These are phyloP conservation scores for Drosophila nr. fundita DNA, from an alignment of 2,888 invertebrate species.

Conservation along the genomic window DNA sequence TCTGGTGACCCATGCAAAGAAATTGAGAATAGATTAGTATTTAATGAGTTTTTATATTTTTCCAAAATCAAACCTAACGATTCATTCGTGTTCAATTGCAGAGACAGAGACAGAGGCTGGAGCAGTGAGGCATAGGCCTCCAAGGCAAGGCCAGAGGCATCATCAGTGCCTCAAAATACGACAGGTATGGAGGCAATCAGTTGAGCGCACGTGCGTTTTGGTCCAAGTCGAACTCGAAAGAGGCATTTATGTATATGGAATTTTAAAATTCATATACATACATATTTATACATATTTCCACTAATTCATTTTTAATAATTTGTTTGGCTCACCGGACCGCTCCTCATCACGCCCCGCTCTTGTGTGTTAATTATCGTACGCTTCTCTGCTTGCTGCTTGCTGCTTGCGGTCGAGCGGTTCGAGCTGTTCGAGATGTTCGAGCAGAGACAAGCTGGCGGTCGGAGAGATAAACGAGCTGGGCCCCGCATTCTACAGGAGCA, in stretches of 20 bases:
- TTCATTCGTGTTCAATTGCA: slow-evolving; percentile 74
- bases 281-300: slow-evolving; percentile 76
- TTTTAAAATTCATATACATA: slow-evolving; percentile 76
- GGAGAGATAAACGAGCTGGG: slow-evolving; percentile 69
- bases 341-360: slow-evolving; percentile 77
- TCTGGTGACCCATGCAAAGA: slow-evolving; percentile 44
- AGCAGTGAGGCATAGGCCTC: slow-evolving; percentile 25
- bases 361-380: slow-evolving; percentile 75
- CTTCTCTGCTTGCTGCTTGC: slow-evolving; percentile 17
- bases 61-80: slow-evolving; percentile 69
- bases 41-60: slow-evolving; percentile 80
- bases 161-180: slow-evolving; percentile 53
- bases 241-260: slow-evolving; percentile 55
- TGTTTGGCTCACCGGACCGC: slow-evolving; percentile 71
- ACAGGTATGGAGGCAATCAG: slow-evolving; percentile 59
- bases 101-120: slow-evolving; percentile 3
- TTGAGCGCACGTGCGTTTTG: slow-evolving; percentile 72
- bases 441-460: slow-evolving; percentile 63
- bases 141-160: slow-evolving; percentile 57
- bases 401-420: slow-evolving; percentile 30
- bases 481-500: slow-evolving; percentile 71
- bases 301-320: slow-evolving; percentile 84
- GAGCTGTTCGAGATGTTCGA: slow-evolving; percentile 31
- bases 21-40: slow-evolving; percentile 83
- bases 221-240: slow-evolving; percentile 26